A percentile compares a stretch with the other conserved stretches of the same genome.
Conservation (phyloP, 2,113 vertebrate species). For the Poecile atricapillus region DNA sequence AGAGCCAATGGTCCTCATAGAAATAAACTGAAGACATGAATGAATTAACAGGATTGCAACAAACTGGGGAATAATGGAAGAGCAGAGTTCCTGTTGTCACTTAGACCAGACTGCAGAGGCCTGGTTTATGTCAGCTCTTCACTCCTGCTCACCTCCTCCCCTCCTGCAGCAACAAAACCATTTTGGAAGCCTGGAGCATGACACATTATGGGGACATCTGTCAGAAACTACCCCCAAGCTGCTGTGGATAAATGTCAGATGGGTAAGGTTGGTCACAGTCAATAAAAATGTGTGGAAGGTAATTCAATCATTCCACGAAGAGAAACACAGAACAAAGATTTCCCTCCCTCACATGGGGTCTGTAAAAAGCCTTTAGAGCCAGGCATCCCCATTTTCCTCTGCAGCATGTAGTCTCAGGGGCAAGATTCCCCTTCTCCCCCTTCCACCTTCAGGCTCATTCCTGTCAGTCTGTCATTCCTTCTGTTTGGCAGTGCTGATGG, state of each 20-base stretch:
- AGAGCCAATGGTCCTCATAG: neutral
- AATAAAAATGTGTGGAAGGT: neutral
- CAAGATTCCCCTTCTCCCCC: neutral
- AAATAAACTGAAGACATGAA: slow-evolving; percentile 5
- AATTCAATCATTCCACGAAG: neutral
- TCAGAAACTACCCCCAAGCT: neutral
- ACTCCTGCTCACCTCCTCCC: neutral
- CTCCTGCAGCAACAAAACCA: neutral
- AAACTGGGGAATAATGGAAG: neutral
- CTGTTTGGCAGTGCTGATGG: rapidly evolving
- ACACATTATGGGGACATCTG: neutral
- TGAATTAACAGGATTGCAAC: neutral
- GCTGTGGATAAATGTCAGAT: neutral
- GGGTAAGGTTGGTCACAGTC: neutral
- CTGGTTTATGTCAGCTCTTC: neutral
- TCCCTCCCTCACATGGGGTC: neutral
- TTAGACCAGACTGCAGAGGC: neutral
- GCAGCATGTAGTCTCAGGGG: rapidly evolving
- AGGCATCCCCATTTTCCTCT: neutral
- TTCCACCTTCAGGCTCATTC: neutral
- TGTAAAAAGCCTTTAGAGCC: neutral
- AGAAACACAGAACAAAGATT: neutral
- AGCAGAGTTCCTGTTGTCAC: neutral
- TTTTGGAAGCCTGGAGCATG: neutral
- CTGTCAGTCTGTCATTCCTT: neutral